A percentile compares a stretch with the other conserved stretches of the same genome.
Evolutionary conservation across 2,888 invertebrate genomes (phyloP).

Genomic region (Blastobasis adustella): DNA sequence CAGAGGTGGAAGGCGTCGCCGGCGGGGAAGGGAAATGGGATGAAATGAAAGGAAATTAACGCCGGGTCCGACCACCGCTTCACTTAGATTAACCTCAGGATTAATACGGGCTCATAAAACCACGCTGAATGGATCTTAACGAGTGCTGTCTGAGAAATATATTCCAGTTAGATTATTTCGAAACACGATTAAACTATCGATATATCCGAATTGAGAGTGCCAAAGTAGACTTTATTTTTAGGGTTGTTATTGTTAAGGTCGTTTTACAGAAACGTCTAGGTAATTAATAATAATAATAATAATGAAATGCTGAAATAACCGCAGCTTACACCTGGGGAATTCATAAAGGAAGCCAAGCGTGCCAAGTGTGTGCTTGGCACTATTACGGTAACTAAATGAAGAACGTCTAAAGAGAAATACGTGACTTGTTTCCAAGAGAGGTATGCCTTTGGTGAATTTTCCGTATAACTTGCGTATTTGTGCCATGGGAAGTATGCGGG

Average conservation of each 20-base stretch:
- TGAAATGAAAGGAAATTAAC: conserved; percentile 36
- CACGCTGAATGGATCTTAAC: conserved; percentile 18
- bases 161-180: neutral
- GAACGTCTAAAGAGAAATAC: conserved; percentile 32
- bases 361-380: conserved; percentile 3
- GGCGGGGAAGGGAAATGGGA: conserved; percentile 60
- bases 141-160: conserved; percentile 1
- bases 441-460: conserved; percentile 38
- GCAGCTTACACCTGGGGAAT: neutral
- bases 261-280: too few species aligned
- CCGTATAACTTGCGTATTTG: conserved; percentile 8
- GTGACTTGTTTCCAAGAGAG: conserved; percentile 28
- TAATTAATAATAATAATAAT: too few species aligned
- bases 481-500: conserved; percentile 2
- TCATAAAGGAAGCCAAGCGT: conserved; percentile 1
- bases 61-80: conserved; percentile 64
- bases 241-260: too few species aligned
- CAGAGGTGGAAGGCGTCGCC: conserved; percentile 74
- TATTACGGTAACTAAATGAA: conserved; percentile 23
- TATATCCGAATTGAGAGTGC: neutral
- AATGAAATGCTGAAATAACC: neutral
- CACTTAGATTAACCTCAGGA: conserved; percentile 39
- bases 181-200: neutral
- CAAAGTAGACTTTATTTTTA: neutral
- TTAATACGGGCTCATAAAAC: conserved; percentile 6